Evolutionary conservation across 2,888 invertebrate species (phyloP).

Genomic region (Tiliacea citrago): DNA sequence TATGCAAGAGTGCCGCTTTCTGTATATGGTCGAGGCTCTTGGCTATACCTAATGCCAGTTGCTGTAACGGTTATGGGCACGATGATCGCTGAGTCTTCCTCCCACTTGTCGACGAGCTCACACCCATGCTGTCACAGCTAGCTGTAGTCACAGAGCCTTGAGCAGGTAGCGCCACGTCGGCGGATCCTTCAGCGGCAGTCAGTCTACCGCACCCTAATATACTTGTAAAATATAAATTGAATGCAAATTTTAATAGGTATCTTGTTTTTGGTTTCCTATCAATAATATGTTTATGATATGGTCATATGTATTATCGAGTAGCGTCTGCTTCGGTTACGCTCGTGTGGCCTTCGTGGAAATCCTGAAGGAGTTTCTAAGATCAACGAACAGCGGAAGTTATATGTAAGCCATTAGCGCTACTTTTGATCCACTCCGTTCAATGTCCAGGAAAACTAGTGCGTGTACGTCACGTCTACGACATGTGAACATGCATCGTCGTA

Average conservation of each 20-base stretch:
- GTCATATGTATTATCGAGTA: not conserved
- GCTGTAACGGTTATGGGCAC: not conserved
- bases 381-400: slow-evolving; percentile 12
- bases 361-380: slow-evolving; percentile 42
- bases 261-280: not conserved
- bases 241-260: not conserved
- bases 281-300: not conserved
- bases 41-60: not conserved
- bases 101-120: no score
- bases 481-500: not conserved
- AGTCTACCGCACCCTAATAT: not conserved
- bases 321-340: slow-evolving; percentile 26
- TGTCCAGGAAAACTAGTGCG: slow-evolving; percentile 34
- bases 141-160: not conserved
- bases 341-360: slow-evolving; percentile 32
- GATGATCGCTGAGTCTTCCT: no score
- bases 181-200: no score
- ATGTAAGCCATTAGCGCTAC: slow-evolving; percentile 1
- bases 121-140: not conserved
- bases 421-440: slow-evolving; percentile 30
- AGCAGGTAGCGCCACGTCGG: not conserved
- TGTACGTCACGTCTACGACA: not conserved
- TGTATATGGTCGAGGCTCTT: not conserved
- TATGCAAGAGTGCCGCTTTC: no score
- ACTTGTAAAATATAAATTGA: not conserved